phyloP scores from a whole-genome alignment of 1,140 invertebrate genomes.

The Vanessa tameamea region DNA sequence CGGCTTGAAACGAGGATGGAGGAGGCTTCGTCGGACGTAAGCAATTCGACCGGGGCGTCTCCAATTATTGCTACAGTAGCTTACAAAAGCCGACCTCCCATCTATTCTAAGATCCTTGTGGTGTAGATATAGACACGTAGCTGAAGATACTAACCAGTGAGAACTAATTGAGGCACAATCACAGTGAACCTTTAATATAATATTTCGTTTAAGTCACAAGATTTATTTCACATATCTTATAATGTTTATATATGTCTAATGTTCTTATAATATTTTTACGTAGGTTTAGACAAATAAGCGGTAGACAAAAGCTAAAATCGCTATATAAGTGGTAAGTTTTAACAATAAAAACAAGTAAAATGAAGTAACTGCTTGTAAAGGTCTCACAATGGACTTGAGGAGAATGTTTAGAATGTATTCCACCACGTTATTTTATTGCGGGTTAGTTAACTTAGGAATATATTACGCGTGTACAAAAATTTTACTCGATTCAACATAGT shows the following conservation, averaged over 20 bases:
- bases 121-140: constrained; percentile 58
- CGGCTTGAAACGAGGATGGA: constrained; percentile 59
- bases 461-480: too few relatives aligned
- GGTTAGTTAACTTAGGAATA: too few relatives aligned
- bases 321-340: too few relatives aligned
- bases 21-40: constrained; percentile 61
- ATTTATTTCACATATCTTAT: background rate
- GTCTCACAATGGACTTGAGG: too few relatives aligned
- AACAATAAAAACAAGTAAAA: too few relatives aligned
- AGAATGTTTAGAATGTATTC: too few relatives aligned
- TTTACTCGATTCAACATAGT: too few relatives aligned
- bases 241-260: too few relatives aligned
- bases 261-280: background rate
- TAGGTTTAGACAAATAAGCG: too few relatives aligned
- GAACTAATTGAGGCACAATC: constrained; percentile 64
- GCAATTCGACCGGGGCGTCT: constrained; percentile 53
- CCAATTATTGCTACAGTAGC: constrained; percentile 63
- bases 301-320: too few relatives aligned
- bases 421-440: too few relatives aligned
- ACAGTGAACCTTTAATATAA: constrained; percentile 54
- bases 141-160: constrained; percentile 65
- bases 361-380: too few relatives aligned
- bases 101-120: constrained; percentile 38
- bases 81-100: constrained; percentile 58
- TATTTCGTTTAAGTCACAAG: background rate